Percentiles rank a stretch among this genome's conserved stretches.
phyloP scores from a whole-genome alignment of 2,113 vertebrate species.

The Girardinichthys multiradiatus region DNA sequence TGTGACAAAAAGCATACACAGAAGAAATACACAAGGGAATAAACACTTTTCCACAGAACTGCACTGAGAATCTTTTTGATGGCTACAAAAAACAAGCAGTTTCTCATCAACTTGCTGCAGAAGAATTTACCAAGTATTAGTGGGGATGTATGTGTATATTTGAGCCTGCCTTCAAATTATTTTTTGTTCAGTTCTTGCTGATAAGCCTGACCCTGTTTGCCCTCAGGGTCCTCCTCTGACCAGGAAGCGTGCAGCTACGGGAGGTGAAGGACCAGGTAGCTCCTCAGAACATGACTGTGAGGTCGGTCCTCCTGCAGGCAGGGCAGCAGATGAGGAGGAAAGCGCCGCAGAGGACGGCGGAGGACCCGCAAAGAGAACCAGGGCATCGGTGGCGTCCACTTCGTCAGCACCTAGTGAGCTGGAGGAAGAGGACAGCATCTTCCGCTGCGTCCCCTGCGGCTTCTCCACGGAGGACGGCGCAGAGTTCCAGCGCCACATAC shows the following conservation, averaged over 20 bases:
- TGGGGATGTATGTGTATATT: too few species aligned
- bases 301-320: conserved; percentile 35
- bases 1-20: too few species aligned
- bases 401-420: conserved; percentile 59
- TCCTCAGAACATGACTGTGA: conserved; percentile 77
- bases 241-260: conserved; percentile 75
- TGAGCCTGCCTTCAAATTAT: too few species aligned
- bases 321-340: conserved; percentile 69
- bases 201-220: not conserved
- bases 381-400: conserved; percentile 29
- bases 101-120: too few species aligned
- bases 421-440: conserved; percentile 70
- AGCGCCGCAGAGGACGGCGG: conserved; percentile 60
- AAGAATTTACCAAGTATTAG: too few species aligned
- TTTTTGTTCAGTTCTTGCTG: too few species aligned
- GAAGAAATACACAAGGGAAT: too few species aligned
- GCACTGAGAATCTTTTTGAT: too few species aligned
- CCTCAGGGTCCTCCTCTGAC: conserved; percentile 71
- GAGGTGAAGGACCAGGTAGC: conserved; percentile 69
- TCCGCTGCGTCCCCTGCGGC: conserved; percentile 84
- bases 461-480: conserved; percentile 77
- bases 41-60: too few species aligned
- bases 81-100: too few species aligned
- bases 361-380: conserved; percentile 68
- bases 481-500: conserved; percentile 83